Percentiles rank a stretch among this genome's conserved stretches.
These are phyloP conservation scores for Pelodiscus sinensis DNA, from an alignment of 2,113 vertebrate species.

Conservation along the genomic window DNA sequence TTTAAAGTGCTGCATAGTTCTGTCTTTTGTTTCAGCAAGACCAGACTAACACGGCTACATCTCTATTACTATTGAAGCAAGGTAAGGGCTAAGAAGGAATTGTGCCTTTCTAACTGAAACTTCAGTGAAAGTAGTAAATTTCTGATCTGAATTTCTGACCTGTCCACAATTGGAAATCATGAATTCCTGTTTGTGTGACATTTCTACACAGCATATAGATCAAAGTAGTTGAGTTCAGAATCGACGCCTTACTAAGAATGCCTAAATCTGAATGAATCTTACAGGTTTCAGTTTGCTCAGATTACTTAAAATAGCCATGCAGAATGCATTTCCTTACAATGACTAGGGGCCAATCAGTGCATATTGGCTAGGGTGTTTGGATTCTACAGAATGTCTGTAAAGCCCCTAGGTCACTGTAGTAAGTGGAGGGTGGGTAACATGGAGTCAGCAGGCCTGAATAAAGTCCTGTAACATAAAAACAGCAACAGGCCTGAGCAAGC, in stretches of 20 bases:
- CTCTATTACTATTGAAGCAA: not conserved
- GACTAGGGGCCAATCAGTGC: not conserved
- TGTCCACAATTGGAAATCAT: rapidly evolving
- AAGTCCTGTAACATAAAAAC: too few species aligned
- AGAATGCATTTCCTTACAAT: not conserved
- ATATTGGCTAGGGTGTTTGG: not conserved
- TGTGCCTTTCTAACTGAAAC: not conserved
- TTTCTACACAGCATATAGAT: rapidly evolving
- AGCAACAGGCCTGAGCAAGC: too few species aligned
- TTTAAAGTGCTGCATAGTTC: too few species aligned
- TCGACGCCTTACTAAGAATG: not conserved
- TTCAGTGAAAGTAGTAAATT: not conserved
- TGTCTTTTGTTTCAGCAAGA: too few species aligned
- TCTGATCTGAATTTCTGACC: not conserved
- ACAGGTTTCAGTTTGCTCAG: not conserved
- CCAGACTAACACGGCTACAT: too few species aligned
- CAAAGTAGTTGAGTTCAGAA: rapidly evolving
- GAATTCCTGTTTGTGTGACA: rapidly evolving
- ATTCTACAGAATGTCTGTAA: not conserved
- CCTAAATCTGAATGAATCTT: not conserved
- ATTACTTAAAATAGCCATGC: not conserved
- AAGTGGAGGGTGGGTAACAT: too few species aligned
- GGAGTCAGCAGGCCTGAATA: too few species aligned
- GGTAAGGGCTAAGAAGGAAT: rapidly evolving
- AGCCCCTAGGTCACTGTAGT: not conserved